These are phyloP conservation scores for Periparus ater DNA, from an alignment of 2,797 vertebrate genomes.

Conservation along the genomic window DNA sequence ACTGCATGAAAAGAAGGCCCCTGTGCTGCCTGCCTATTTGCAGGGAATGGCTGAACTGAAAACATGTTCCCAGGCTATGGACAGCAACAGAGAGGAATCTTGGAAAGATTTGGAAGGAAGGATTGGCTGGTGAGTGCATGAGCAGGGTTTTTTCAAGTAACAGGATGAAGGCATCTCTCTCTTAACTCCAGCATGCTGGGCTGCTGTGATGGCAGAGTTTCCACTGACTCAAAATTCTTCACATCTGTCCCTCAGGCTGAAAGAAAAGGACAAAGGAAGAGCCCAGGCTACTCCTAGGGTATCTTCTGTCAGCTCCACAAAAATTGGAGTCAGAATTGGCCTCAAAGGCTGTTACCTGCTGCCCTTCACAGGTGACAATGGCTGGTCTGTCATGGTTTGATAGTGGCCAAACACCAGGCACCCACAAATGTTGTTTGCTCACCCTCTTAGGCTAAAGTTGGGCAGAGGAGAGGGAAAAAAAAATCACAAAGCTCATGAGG, in stretches of 20 bases:
- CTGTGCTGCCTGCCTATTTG: neutral
- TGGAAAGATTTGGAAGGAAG: neutral
- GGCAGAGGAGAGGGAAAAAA: neutral
- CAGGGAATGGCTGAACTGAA: neutral
- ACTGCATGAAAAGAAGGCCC: neutral
- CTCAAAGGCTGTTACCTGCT: neutral
- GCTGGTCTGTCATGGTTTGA: neutral
- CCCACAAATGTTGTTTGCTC: neutral
- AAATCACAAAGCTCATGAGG: neutral
- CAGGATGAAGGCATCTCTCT: neutral
- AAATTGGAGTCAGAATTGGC: neutral
- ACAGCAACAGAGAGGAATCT: neutral
- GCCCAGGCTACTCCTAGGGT: neutral
- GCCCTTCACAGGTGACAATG: neutral
- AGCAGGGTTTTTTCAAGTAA: neutral
- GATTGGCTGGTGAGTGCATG: neutral
- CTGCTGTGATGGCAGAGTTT: neutral
- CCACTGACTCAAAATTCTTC: neutral
- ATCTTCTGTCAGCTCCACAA: neutral
- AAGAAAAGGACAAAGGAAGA: neutral
- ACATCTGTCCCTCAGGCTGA: neutral
- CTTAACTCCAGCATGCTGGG: neutral
- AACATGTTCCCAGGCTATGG: neutral
- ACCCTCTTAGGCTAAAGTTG: neutral
- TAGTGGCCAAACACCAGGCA: neutral